Base-by-base conservation (phyloP, 2,888 invertebrate genomes). In the Netelia melanura region DNA sequence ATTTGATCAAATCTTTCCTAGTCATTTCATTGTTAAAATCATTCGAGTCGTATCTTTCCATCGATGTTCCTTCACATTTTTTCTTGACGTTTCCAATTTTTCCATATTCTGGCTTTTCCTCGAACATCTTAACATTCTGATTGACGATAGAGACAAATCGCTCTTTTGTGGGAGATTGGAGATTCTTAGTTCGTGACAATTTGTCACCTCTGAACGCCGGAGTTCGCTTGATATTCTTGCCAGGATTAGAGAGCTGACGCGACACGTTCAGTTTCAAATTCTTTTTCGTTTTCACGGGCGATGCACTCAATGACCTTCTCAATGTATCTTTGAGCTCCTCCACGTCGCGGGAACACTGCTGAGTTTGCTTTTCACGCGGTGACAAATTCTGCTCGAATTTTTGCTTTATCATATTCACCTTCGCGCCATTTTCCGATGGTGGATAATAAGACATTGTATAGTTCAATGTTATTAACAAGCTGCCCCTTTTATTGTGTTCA, bases 151-250 rank as follows among this genome's bases (percentile, higher is more conserved):
- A 88, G 11, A 85, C 81, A 10, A 70, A 54, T 62, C 83, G 72
- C 52, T 89, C 89, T 48, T 86, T 87, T 0, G 87, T 87, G n/a
- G 88, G 88, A 1, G 87, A 88, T 30, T 89, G 81, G 1, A 88
- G 79, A 79, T 88, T 87, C 54, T 84, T 86, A 3, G 78, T 86
- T 61, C 86, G 83, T 11, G 86, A 52, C 8, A 87, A 79, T 30
- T 94, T 94, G 86, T 95, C 95, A 78, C 95, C 92, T 61, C 95
- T 92, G 90, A 95, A 95, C 1, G 95, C 95, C 10, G 95, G 95
- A 43, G 95, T 95, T 72, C 95, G 91, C 90, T 95, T 95, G n/a
- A 95, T 95, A 87, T 95, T 95, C 81, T 95, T 95, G 0, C 94
- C 94, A 0, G 95, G 95, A 86, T 95, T 95, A 86, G 95, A 95